Evolutionary conservation across 1,140 invertebrate genomes (phyloP).

Genomic region (Acromyrmex charruanus): DNA sequence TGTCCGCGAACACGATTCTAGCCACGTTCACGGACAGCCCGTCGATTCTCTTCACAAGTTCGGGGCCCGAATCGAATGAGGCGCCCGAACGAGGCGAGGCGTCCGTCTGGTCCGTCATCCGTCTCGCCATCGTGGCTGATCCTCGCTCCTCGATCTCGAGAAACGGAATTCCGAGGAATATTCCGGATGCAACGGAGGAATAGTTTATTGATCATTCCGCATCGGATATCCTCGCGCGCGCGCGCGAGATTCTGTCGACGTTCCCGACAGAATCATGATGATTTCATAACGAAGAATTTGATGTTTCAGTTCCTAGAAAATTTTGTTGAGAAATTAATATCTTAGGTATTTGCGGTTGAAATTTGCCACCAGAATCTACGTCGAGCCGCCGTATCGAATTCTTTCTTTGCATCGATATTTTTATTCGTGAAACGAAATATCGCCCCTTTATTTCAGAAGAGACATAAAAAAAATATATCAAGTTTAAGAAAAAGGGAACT

Average conservation of each 20-base stretch:
- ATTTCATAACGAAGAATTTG: not conserved
- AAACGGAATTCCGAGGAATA: constrained; percentile 26
- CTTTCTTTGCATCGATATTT: not conserved
- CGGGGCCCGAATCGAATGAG: not conserved
- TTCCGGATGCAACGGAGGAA: not conserved
- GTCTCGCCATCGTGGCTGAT: not conserved
- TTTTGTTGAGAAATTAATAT: not conserved
- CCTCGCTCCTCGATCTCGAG: not conserved
- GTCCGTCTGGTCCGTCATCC: not conserved
- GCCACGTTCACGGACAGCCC: constrained; percentile 43
- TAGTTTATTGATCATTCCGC: not conserved
- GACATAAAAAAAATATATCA: too few species aligned
- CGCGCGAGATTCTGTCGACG: not conserved
- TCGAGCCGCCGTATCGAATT: not conserved
- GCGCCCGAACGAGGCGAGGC: not conserved
- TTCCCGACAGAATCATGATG: constrained; percentile 13
- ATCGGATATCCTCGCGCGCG: constrained; percentile 3
- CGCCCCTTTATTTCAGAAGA: too few species aligned
- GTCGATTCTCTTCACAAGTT: not conserved
- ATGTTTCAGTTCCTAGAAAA: not conserved
- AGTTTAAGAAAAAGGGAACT: too few species aligned
- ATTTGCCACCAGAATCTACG: not conserved
- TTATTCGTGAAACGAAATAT: not conserved
- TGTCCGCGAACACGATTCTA: constrained; percentile 49
- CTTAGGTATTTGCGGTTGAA: not conserved